phyloP scores from a whole-genome alignment of 2,113 vertebrate genomes.

The Cephalopholis sonnerati region DNA sequence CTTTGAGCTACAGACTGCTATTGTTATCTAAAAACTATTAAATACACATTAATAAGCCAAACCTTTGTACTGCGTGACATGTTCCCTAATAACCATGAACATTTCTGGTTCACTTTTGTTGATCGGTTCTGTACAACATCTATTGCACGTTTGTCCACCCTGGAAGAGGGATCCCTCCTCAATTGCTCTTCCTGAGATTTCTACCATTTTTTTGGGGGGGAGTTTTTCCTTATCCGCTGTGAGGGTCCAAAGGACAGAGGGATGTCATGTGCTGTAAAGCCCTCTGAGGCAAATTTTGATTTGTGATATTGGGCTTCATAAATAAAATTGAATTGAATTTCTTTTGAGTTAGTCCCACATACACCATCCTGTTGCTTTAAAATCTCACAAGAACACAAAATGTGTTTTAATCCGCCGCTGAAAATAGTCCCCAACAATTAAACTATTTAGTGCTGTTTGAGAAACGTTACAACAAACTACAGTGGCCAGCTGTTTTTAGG shows the following conservation, averaged over 20 bases:
- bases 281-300: too few relatives aligned
- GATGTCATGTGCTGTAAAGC: too few relatives aligned
- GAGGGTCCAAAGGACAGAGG: too few relatives aligned
- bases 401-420: not conserved
- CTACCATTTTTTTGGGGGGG: too few relatives aligned
- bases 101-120: too few relatives aligned
- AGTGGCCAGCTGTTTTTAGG: not conserved
- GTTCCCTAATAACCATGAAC: not conserved
- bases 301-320: too few relatives aligned
- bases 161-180: too few relatives aligned
- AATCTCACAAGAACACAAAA: not conserved
- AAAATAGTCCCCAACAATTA: conserved; percentile 2
- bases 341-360: not conserved
- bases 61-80: not conserved
- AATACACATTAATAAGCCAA: not conserved
- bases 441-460: not conserved
- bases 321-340: too few relatives aligned
- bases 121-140: too few relatives aligned
- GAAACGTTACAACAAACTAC: not conserved
- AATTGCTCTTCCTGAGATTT: too few relatives aligned
- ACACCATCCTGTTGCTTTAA: not conserved
- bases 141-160: too few relatives aligned
- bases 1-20: not conserved
- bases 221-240: too few relatives aligned
- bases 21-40: not conserved